Base-by-base conservation (phyloP, 1,140 invertebrate species). In the Calephelis nemesis region DNA sequence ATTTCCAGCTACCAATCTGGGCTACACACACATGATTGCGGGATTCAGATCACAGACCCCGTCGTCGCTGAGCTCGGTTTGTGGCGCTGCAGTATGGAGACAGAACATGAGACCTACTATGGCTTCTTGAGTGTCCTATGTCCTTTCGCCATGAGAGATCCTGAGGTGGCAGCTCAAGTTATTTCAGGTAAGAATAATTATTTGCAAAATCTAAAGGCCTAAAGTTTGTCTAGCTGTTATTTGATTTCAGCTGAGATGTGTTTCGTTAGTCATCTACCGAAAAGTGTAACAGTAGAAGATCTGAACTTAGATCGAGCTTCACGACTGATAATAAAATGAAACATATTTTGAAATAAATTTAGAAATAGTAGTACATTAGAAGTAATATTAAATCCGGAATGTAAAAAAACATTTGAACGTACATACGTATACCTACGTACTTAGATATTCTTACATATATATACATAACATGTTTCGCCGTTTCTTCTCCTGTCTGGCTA, bases 21-120 rank as follows among this genome's bases (percentile, higher is more conserved):
- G 7, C 47, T 78, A 0, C 63, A 72, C 19, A 68, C 63, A 4
- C 71, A 84, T 45, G 77, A 78, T 30, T 90, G 87, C 19, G 82
- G 75, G 39, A 69, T 90, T 6, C 73, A 77, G 4, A 80, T 90
- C 48, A 83, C 74, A 1, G 71, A 78, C 13, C 78, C 84, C 0
- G 30, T 67, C 3, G 40, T 48, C 9, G 10, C 19, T 52, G 84
- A 88, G 50, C 67, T 86, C n/a, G 86, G 86, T 6, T 47, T 85
- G 5, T 88, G 88, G 88, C 79, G 88, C 0, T 90, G 88, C 48
- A 82, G 71, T 11, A 65, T 90, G 15, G 75, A 87, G 40, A 85
- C 88, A 3, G 77, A 72, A 7, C 30, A 60, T 0, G 76, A 84
- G 4, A 80, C 66, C 7, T 81, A 82, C 70, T 87, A 79, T 47